Percentiles rank a stretch among this genome's conserved stretches.
phyloP scores from a whole-genome alignment of 2,113 vertebrate genomes.

The Forbesichthys papilliferus region DNA sequence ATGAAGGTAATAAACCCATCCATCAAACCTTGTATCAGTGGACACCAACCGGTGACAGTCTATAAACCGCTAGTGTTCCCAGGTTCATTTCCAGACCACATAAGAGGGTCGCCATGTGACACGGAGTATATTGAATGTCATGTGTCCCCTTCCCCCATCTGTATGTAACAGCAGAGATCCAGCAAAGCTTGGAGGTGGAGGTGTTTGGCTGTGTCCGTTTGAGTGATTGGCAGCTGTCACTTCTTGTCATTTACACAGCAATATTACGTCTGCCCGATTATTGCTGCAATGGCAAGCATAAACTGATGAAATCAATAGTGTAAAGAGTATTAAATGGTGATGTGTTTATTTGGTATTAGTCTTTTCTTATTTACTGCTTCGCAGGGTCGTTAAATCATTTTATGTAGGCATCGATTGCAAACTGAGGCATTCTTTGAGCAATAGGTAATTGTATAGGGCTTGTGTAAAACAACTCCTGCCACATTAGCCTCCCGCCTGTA shows the following conservation, averaged over 20 bases:
- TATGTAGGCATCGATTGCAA: not conserved
- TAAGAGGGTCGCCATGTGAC: not conserved
- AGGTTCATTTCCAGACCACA: no score
- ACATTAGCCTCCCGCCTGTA: slow-evolving; percentile 35
- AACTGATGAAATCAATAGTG: not conserved
- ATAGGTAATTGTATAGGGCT: slow-evolving; percentile 1
- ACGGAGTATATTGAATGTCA: slow-evolving; percentile 5
- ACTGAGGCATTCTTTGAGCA: not conserved
- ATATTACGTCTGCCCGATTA: slow-evolving; percentile 35
- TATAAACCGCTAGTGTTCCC: no score
- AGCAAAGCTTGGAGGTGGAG: slow-evolving; percentile 23
- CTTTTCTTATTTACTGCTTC: not conserved
- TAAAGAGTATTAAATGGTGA: not conserved
- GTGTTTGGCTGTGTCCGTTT: slow-evolving; percentile 44
- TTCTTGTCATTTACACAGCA: slow-evolving; percentile 56
- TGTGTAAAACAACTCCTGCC: slow-evolving; percentile 47
- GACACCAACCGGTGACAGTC: no score
- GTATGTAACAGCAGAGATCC: slow-evolving; percentile 31
- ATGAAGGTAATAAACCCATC: not conserved
- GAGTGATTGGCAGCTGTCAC: slow-evolving; percentile 66
- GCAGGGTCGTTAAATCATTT: slow-evolving; percentile 1
- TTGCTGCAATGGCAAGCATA: slow-evolving; percentile 14
- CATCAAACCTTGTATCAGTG: no score
- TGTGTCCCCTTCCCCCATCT: slow-evolving; percentile 8
- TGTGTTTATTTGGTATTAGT: slow-evolving; percentile 1